Evolutionary conservation across 2,113 vertebrate genomes (phyloP).

Genomic region (Illadopsis cleaveri): DNA sequence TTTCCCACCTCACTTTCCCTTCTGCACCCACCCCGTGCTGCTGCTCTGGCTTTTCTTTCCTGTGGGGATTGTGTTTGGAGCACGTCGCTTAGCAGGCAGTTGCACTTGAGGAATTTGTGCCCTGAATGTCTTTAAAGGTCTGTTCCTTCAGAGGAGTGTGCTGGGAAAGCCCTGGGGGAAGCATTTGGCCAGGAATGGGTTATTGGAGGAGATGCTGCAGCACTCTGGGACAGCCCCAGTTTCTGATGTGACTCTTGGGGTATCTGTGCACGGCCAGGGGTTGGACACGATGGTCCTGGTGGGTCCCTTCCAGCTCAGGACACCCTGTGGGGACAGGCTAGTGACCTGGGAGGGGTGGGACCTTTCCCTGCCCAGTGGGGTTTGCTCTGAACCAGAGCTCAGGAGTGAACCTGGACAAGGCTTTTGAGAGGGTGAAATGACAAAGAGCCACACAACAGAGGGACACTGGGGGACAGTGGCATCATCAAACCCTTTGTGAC

Average conservation of each 20-base stretch:
- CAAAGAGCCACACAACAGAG: accelerated
- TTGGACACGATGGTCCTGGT: neutral
- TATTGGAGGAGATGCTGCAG: accelerated
- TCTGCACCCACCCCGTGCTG: neutral
- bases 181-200: neutral
- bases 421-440: neutral
- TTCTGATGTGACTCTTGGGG: neutral
- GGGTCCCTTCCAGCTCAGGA: neutral
- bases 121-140: neutral
- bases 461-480: neutral
- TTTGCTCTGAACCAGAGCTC: neutral
- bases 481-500: neutral
- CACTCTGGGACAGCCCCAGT: neutral
- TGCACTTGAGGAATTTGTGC: neutral
- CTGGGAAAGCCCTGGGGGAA: neutral
- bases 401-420: neutral
- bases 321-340: neutral
- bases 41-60: neutral
- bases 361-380: neutral
- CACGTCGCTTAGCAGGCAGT: neutral
- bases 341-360: neutral
- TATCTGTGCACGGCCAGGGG: neutral
- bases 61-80: neutral
- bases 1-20: neutral
- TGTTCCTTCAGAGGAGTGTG: accelerated